Conservation (phyloP, 2,797 vertebrate species). For the Pelobates cultripes region DNA sequence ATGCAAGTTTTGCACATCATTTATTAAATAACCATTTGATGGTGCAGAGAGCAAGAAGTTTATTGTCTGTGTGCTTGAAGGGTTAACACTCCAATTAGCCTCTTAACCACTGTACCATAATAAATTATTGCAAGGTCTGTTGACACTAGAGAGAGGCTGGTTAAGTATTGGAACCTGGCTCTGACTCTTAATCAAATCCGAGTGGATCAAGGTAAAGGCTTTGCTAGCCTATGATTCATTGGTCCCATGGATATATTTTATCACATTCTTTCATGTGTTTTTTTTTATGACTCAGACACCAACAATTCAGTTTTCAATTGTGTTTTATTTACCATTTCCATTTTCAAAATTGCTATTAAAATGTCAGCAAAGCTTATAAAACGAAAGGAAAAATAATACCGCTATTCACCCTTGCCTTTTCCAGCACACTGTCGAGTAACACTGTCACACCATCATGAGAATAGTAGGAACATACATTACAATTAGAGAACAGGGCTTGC, state of each 20-base stretch:
- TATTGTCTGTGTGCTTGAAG: background rate
- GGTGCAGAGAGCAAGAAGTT: no score
- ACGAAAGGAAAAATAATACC: background rate
- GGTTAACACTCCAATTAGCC: background rate
- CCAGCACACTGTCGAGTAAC: background rate
- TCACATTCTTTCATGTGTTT: conserved; percentile 35
- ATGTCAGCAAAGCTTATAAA: conserved; percentile 32
- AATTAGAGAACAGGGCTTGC: conserved; percentile 13
- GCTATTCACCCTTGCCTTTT: conserved; percentile 23
- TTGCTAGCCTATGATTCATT: conserved; percentile 32
- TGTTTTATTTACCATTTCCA: conserved; percentile 46
- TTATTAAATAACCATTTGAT: background rate
- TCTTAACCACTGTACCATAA: conserved; percentile 3
- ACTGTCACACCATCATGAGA: background rate
- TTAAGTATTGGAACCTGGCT: background rate
- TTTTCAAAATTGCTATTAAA: conserved; percentile 44
- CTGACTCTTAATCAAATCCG: conserved; percentile 28
- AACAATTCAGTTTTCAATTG: conserved; percentile 39
- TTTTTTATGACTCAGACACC: conserved; percentile 38
- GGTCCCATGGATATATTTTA: conserved; percentile 39
- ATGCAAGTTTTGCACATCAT: background rate
- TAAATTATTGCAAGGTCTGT: conserved; percentile 17
- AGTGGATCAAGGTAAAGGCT: conserved; percentile 41
- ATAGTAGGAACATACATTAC: background rate
- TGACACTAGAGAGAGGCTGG: background rate